Percentiles rank a stretch among this genome's conserved stretches.
Conservation (phyloP, 2,888 invertebrate species). For the Villa cingulata region DNA sequence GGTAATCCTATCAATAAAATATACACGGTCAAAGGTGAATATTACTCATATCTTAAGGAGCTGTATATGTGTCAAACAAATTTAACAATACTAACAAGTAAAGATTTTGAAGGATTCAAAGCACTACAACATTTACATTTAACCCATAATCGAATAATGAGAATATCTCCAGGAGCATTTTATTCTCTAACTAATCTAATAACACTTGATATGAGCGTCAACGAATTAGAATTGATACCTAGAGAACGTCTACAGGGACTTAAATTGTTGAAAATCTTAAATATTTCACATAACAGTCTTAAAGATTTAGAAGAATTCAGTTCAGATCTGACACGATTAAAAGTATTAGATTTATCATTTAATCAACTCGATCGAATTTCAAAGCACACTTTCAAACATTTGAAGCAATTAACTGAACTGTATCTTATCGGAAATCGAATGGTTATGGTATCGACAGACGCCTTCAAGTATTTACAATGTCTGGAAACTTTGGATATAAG, state of each 20-base stretch:
- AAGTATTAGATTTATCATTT: constrained; percentile 67
- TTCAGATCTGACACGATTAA: constrained; percentile 58
- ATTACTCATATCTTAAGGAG: constrained; percentile 68
- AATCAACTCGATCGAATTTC: constrained; percentile 68
- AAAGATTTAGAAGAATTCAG: constrained; percentile 73
- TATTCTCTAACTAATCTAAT: constrained; percentile 59
- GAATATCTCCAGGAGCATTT: constrained; percentile 76
- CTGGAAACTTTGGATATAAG: constrained; percentile 64
- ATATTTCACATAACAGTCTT: constrained; percentile 71
- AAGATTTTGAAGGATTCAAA: constrained; percentile 74
- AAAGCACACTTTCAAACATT: constrained; percentile 60
- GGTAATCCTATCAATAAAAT: constrained; percentile 66
- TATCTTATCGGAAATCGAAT: constrained; percentile 73
- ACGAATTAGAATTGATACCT: constrained; percentile 69
- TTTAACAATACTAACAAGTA: constrained; percentile 66
- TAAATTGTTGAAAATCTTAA: constrained; percentile 55
- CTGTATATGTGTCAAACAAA: constrained; percentile 68
- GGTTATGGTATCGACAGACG: constrained; percentile 60
- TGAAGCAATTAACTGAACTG: constrained; percentile 63
- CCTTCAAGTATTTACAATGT: constrained; percentile 63
- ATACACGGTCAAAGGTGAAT: constrained; percentile 52
- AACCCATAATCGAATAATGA: constrained; percentile 57
- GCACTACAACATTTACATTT: constrained; percentile 61
- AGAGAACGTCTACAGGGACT: constrained; percentile 73
- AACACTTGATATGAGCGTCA: constrained; percentile 66